Conservation (phyloP, 92 coral and sea anemone species). For the Epizoanthus ramosus region DNA sequence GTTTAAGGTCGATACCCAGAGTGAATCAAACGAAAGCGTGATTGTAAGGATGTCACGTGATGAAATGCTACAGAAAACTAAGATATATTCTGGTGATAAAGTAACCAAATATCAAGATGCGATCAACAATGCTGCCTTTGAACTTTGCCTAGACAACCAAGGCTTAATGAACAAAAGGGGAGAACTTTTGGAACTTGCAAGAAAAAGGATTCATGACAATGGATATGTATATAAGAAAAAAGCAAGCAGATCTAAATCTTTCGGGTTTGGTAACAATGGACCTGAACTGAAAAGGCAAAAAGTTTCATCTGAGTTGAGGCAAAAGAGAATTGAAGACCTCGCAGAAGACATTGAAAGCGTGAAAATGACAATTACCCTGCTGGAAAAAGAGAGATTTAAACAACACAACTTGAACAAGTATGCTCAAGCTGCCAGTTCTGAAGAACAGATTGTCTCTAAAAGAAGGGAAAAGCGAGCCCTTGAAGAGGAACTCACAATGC, state of each 20-base stretch:
- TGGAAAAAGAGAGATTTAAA: conserved; percentile 50
- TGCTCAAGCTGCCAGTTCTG: conserved; percentile 41
- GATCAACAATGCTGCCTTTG: conserved; percentile 59
- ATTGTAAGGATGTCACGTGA: no score
- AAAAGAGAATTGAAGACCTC: conserved; percentile 41
- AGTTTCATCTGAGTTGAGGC: conserved; percentile 36
- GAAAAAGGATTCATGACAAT: conserved; percentile 51
- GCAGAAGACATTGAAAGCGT: conserved; percentile 54
- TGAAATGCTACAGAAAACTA: no score
- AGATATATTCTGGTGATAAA: no score
- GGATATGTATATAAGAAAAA: conserved; percentile 54
- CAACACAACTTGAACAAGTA: conserved; percentile 46
- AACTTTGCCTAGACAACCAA: conserved; percentile 51
- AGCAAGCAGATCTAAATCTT: conserved; percentile 44
- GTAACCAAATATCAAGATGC: no score
- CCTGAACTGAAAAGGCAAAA: conserved; percentile 6
- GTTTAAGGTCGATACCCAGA: no score
- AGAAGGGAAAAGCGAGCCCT: conserved; percentile 48
- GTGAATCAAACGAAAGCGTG: no score
- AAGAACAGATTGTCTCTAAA: conserved; percentile 42
- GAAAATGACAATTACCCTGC: conserved; percentile 1
- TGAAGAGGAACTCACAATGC: conserved; percentile 40
- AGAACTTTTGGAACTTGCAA: conserved; percentile 37
- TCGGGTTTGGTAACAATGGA: conserved; percentile 19
- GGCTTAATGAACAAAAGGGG: conserved; percentile 47